Evolutionary conservation across 2,113 vertebrate genomes (phyloP).

Genomic region (Phalacrocorax pelagicus): DNA sequence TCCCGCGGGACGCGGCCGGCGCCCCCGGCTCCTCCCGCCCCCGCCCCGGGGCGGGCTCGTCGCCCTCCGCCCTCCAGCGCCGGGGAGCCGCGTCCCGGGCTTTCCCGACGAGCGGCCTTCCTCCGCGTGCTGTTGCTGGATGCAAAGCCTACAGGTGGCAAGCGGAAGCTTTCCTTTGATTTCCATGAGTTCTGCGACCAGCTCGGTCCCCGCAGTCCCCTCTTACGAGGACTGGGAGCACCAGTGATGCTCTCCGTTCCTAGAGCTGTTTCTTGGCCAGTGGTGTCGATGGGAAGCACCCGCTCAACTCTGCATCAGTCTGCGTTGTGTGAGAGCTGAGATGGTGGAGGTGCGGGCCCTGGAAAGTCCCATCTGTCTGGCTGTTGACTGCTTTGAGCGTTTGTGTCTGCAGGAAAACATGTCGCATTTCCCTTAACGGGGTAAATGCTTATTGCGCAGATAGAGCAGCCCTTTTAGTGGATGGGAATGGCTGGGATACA

Average conservation of each 20-base stretch:
- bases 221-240: fast-evolving
- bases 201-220: fast-evolving
- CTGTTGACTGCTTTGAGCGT: neutral
- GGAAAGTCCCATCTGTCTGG: neutral
- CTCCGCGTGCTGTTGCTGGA: fast-evolving
- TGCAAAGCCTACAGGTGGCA: neutral
- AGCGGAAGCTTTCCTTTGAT: fast-evolving
- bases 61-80: neutral
- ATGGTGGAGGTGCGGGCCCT: neutral
- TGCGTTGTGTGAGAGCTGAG: neutral
- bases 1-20: neutral
- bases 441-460: neutral
- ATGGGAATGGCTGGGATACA: neutral
- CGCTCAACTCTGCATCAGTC: fast-evolving
- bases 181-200: neutral
- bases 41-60: neutral
- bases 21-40: neutral
- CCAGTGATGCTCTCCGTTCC: fast-evolving
- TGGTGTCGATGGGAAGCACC: fast-evolving
- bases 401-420: fast-evolving
- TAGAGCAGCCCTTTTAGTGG: fast-evolving
- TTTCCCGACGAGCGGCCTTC: fast-evolving
- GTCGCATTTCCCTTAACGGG: fast-evolving
- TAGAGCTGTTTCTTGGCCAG: fast-evolving
- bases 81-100: neutral